These are phyloP conservation scores for Amazona vittata DNA, from an alignment of 2,113 vertebrate genomes.

Conservation along the genomic window DNA sequence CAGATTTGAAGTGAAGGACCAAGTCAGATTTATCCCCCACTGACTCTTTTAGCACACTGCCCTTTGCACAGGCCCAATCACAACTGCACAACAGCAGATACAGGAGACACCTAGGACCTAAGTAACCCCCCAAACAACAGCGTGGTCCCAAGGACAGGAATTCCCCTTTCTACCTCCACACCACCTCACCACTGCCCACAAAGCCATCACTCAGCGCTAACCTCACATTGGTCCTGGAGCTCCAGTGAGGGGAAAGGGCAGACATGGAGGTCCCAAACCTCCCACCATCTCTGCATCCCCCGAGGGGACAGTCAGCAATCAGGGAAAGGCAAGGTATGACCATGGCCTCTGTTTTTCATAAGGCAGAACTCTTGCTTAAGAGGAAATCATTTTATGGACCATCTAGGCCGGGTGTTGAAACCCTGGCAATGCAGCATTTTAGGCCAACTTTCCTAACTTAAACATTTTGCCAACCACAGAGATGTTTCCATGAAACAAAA, in stretches of 20 bases:
- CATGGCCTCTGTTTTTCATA: neutral
- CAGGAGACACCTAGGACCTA: neutral
- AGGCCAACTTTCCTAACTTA: conserved; percentile 63
- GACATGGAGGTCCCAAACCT: neutral
- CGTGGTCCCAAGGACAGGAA: neutral
- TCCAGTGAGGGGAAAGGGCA: neutral
- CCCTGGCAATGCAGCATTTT: conserved; percentile 21
- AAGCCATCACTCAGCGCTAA: neutral
- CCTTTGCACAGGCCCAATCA: neutral
- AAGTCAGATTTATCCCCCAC: rapidly evolving
- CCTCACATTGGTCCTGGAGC: neutral
- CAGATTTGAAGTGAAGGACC: neutral
- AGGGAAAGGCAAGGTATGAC: neutral
- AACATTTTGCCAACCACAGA: conserved; percentile 51
- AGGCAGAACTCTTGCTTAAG: conserved; percentile 18
- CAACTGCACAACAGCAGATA: neutral
- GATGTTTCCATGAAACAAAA: conserved; percentile 71
- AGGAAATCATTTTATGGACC: conserved; percentile 54
- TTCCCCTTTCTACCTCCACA: neutral
- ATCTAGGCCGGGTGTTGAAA: conserved; percentile 40
- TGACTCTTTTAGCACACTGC: neutral
- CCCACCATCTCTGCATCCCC: neutral
- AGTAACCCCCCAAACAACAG: neutral
- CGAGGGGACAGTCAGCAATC: neutral
- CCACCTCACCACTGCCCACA: neutral